Percentiles rank a stretch among this genome's conserved stretches.
Evolutionary conservation across 2,113 vertebrate species (phyloP).

Genomic region (Planiliza haematocheilus): DNA sequence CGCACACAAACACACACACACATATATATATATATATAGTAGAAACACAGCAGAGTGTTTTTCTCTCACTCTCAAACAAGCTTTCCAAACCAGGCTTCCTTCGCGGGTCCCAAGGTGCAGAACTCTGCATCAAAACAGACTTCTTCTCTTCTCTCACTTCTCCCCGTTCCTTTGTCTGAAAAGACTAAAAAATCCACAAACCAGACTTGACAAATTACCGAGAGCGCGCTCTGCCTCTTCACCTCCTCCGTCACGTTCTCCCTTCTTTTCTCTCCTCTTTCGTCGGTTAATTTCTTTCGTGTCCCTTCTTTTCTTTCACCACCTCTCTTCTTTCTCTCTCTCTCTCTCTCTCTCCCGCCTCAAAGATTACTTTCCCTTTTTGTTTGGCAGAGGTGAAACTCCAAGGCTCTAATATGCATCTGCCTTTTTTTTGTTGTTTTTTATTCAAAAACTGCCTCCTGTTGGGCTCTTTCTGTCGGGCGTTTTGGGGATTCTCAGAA

Average conservation of each 20-base stretch:
- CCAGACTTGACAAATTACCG: constrained; percentile 56
- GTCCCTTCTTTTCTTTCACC: too few species aligned
- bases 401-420: constrained; percentile 2
- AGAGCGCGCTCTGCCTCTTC: constrained; percentile 4
- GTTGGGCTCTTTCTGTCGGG: not conserved
- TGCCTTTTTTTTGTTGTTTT: not conserved
- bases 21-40: not conserved
- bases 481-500: not conserved
- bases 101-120: constrained; percentile 61
- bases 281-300: not conserved
- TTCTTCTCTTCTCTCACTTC: constrained; percentile 15
- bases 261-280: not conserved
- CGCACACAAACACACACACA: constrained; percentile 4
- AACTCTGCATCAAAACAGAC: constrained; percentile 60
- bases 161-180: constrained; percentile 31
- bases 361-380: not conserved
- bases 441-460: not conserved
- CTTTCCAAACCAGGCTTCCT: constrained; percentile 63
- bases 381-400: constrained; percentile 22
- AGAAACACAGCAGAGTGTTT: constrained; percentile 27
- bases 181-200: constrained; percentile 56
- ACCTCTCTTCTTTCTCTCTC: not conserved
- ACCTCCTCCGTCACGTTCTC: not conserved
- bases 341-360: not conserved
- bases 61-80: constrained; percentile 52